Percentiles rank a stretch among this genome's conserved stretches.
These are phyloP conservation scores for Sebastes hubbsi DNA, from an alignment of 2,797 vertebrate species.

Conservation along the genomic window DNA sequence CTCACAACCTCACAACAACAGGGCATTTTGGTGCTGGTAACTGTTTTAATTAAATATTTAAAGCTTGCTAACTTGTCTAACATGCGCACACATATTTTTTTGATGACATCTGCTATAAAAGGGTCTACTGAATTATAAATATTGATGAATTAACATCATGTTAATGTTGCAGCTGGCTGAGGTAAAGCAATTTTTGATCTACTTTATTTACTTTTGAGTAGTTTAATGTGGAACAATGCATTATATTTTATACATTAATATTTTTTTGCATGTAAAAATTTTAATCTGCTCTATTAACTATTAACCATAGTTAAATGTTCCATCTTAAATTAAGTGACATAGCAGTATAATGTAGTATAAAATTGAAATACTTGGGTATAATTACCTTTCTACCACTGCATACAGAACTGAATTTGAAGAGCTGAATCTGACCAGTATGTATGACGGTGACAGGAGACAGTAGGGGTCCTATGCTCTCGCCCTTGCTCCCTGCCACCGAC, in stretches of 20 bases:
- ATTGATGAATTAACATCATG: neutral
- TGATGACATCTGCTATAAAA: no score
- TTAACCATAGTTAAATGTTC: neutral
- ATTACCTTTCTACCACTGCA: neutral
- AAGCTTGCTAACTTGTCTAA: no score
- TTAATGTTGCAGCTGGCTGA: neutral
- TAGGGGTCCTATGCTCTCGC: slow-evolving; percentile 62
- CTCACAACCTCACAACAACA: no score
- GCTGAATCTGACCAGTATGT: slow-evolving; percentile 49
- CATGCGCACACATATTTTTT: no score
- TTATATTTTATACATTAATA: neutral
- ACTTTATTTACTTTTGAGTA: neutral
- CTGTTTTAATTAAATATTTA: no score
- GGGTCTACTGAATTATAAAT: neutral
- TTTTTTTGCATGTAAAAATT: neutral
- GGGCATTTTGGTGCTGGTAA: no score
- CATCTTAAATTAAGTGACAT: neutral
- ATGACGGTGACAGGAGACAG: slow-evolving; percentile 65
- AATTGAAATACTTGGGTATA: neutral
- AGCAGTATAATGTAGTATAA: neutral
- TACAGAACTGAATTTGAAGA: neutral
- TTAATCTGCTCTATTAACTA: neutral
- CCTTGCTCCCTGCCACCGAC: slow-evolving; percentile 63
- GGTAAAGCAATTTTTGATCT: neutral
- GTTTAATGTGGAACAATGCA: neutral